Evolutionary conservation across 2,888 invertebrate genomes (phyloP).

Genomic region (Drosophila diplacantha): DNA sequence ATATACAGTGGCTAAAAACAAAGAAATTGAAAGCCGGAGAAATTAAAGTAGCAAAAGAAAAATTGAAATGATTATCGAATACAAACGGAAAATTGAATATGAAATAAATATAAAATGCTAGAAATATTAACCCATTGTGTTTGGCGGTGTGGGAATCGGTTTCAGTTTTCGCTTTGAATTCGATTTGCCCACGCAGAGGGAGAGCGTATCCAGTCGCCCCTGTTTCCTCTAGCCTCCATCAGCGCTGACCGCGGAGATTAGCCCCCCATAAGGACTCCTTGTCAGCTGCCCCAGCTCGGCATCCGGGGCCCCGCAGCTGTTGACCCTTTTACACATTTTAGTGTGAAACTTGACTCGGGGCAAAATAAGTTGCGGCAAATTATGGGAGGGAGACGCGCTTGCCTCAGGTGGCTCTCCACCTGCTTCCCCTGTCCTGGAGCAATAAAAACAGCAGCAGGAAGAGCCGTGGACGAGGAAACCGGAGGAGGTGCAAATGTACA

Average conservation of each 20-base stretch:
- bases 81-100: slow-evolving; percentile 60
- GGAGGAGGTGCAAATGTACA: slow-evolving; percentile 10
- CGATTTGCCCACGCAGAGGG: slow-evolving; percentile 1
- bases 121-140: slow-evolving; percentile 61
- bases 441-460: slow-evolving; percentile 26
- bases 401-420: slow-evolving; percentile 32
- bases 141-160: slow-evolving; percentile 10
- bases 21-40: slow-evolving; percentile 39
- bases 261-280: slow-evolving; percentile 25
- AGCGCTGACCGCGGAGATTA: slow-evolving; percentile 30
- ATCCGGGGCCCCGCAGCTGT: slow-evolving; percentile 46
- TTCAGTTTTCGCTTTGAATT: slow-evolving; percentile 3
- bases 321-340: slow-evolving; percentile 64
- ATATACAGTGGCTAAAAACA: slow-evolving; percentile 30
- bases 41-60: slow-evolving; percentile 54
- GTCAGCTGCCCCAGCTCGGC: slow-evolving; percentile 36
- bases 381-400: slow-evolving; percentile 53
- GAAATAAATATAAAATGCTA: slow-evolving; percentile 60
- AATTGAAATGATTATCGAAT: slow-evolving; percentile 55
- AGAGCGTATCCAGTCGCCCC: neutral
- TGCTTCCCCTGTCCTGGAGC: neutral
- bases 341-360: slow-evolving; percentile 61
- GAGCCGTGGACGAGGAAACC: slow-evolving; percentile 10
- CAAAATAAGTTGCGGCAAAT: slow-evolving; percentile 64
- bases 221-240: no score